Evolutionary conservation across 2,888 invertebrate genomes (phyloP).

Genomic region (Leucophora obtusa): DNA sequence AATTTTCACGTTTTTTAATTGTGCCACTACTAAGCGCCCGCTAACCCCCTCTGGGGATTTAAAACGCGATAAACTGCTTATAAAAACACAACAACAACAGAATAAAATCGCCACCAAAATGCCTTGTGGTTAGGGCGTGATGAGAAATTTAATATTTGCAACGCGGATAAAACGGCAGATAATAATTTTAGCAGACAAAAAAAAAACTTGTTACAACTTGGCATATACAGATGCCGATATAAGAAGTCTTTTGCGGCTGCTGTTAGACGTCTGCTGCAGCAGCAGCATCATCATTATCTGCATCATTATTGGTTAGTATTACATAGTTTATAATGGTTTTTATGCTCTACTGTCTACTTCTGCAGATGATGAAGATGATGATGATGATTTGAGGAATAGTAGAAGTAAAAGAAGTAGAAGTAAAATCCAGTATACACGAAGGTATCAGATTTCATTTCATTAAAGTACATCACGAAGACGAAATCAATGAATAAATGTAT

Average conservation of each 20-base stretch:
- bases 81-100: not conserved
- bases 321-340: constrained; percentile 51
- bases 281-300: constrained; percentile 20
- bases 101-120: not conserved
- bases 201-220: constrained; percentile 51
- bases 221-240: constrained; percentile 42
- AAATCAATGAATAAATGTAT: constrained; percentile 67
- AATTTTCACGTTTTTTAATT: constrained; percentile 62
- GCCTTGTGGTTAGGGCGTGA: constrained; percentile 72
- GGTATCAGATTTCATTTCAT: constrained; percentile 79
- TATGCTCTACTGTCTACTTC: constrained; percentile 29
- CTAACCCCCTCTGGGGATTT: not conserved
- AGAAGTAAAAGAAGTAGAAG: constrained; percentile 3
- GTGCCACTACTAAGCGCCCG: constrained; percentile 40
- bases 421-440: constrained; percentile 68
- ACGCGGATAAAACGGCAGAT: constrained; percentile 70
- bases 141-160: constrained; percentile 78
- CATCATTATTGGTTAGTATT: constrained; percentile 41
- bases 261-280: constrained; percentile 17
- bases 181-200: constrained; percentile 58
- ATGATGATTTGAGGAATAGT: constrained; percentile 16
- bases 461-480: constrained; percentile 79
- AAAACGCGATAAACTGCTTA: not conserved
- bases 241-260: constrained; percentile 51
- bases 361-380: constrained; percentile 14